phyloP scores from a whole-genome alignment of 2,888 invertebrate species.

The Seira musarum region DNA sequence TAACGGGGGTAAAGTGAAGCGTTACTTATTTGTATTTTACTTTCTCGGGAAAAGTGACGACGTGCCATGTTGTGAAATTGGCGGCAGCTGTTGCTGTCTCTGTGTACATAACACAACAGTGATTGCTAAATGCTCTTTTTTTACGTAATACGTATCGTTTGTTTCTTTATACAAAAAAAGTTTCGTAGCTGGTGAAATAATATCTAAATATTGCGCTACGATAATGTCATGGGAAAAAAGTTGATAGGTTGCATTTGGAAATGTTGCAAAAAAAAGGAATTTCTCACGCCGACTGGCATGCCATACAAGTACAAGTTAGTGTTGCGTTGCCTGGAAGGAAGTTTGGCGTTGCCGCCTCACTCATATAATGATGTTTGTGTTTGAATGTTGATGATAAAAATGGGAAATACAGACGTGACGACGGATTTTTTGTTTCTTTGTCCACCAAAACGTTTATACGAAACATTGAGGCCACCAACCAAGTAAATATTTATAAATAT shows the following conservation, averaged over 20 bases:
- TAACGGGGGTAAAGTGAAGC: not conserved
- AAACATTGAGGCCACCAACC: too few species aligned
- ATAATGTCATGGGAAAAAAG: slow-evolving; percentile 4
- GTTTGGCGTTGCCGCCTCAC: not conserved
- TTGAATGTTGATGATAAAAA: not conserved
- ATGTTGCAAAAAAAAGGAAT: not conserved
- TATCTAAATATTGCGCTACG: not conserved
- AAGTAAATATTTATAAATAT: slow-evolving; percentile 18
- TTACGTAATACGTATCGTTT: not conserved
- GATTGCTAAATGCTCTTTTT: slow-evolving; percentile 23
- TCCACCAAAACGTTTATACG: not conserved
- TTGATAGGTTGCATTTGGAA: not conserved
- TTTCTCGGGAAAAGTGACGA: not conserved
- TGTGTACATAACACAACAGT: slow-evolving; percentile 24
- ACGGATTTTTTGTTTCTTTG: not conserved
- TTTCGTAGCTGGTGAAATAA: not conserved
- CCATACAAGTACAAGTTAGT: too few species aligned
- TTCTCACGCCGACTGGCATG: not conserved
- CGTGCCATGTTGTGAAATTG: slow-evolving; percentile 23
- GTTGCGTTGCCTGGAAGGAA: not conserved
- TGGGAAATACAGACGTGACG: not conserved
- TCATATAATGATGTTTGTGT: slow-evolving; percentile 6
- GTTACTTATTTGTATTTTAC: not conserved
- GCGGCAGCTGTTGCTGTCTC: slow-evolving; percentile 21
- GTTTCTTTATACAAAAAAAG: not conserved